Percentiles rank a stretch among this genome's conserved stretches.
phyloP scores from a whole-genome alignment of 2,113 vertebrate genomes.

The Phrynosoma blainvillii region DNA sequence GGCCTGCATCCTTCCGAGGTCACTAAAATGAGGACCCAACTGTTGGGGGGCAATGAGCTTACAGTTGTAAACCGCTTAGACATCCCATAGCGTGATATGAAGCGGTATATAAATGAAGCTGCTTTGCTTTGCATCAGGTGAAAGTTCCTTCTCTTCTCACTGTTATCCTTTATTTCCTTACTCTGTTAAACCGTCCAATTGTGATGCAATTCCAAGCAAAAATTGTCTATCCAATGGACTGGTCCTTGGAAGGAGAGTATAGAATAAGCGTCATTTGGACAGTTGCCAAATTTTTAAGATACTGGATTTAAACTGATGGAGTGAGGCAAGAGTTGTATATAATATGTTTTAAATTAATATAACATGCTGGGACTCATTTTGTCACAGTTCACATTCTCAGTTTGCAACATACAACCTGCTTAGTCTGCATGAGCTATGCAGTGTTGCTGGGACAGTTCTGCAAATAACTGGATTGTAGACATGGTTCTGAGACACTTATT shows the following conservation, averaged over 20 bases:
- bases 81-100: too few species aligned
- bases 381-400: background rate
- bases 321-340: background rate
- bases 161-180: background rate
- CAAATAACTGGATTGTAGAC: background rate
- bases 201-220: background rate
- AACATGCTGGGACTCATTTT: background rate
- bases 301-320: background rate
- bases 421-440: background rate
- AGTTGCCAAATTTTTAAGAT: background rate
- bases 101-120: too few species aligned
- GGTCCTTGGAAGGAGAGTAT: background rate
- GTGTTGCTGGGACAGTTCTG: background rate
- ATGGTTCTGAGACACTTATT: background rate
- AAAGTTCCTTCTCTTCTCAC: background rate
- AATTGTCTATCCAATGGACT: background rate
- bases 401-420: background rate
- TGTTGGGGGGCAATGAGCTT: too few species aligned
- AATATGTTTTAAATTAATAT: too few species aligned
- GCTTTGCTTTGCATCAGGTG: too few species aligned
- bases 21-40: too few species aligned
- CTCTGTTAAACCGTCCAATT: background rate
- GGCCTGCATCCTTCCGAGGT: too few species aligned
- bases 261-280: background rate
- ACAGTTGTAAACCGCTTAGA: too few species aligned